These are phyloP conservation scores for Procapra przewalskii DNA, from an alignment of 2,113 vertebrate species.

Conservation along the genomic window DNA sequence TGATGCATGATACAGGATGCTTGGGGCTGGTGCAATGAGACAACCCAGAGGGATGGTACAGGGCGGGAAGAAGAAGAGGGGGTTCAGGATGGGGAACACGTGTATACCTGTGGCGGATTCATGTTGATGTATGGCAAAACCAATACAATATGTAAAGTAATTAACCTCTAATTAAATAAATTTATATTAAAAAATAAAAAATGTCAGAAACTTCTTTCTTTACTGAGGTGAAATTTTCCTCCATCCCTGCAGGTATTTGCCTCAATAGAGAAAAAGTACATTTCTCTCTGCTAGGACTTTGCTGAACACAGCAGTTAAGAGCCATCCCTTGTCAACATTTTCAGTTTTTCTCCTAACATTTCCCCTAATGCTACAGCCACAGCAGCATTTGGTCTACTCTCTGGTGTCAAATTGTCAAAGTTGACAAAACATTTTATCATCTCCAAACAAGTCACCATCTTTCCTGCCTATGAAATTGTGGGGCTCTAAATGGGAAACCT, in stretches of 20 bases:
- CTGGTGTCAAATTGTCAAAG: neutral
- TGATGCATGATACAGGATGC: too few species aligned
- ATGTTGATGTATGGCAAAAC: too few species aligned
- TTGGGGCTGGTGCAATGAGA: too few species aligned
- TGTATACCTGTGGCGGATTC: too few species aligned
- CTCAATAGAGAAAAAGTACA: neutral
- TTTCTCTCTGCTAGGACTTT: neutral
- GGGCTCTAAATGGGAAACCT: too few species aligned
- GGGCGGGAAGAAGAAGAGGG: too few species aligned
- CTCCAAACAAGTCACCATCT: neutral
- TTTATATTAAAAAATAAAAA: neutral
- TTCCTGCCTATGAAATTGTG: neutral
- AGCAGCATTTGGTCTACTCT: neutral
- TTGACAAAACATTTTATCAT: neutral
- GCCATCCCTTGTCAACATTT: neutral
- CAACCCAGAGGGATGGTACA: accelerated
- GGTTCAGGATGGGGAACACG: too few species aligned
- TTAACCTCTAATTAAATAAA: too few species aligned
- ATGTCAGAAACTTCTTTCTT: neutral
- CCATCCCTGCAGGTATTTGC: neutral
- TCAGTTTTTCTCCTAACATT: neutral
- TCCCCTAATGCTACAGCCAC: neutral
- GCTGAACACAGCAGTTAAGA: neutral
- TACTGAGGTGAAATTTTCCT: neutral
- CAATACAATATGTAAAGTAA: too few species aligned